Evolutionary conservation across 2,888 invertebrate species (phyloP).

Genomic region (Coecobrya sp.): DNA sequence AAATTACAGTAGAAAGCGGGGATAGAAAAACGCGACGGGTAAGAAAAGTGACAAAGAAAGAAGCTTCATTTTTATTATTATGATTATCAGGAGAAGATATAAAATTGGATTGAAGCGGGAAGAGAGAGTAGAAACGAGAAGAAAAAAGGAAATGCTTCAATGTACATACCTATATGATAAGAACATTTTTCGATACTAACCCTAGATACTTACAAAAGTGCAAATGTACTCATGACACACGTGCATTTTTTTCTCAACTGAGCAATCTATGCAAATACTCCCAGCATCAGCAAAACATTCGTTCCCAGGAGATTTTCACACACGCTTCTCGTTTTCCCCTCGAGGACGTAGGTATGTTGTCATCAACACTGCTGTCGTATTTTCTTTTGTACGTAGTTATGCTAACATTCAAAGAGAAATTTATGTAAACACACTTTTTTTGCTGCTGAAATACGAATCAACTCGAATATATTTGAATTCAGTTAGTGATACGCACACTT

Average conservation of each 20-base stretch:
- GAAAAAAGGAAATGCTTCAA: no score
- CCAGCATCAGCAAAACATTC: neutral
- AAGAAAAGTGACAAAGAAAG: constrained; percentile 2
- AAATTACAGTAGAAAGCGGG: neutral
- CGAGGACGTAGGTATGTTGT: no score
- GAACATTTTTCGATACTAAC: no score
- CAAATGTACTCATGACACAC: neutral
- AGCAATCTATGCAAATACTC: constrained; percentile 1
- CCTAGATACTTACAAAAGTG: no score
- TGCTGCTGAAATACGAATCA: neutral
- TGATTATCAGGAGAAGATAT: constrained; percentile 11
- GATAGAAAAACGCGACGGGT: neutral
- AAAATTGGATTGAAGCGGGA: constrained; percentile 11
- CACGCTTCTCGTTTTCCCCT: no score
- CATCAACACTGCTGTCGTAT: neutral
- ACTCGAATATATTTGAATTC: neutral
- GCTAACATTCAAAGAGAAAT: constrained; percentile 11
- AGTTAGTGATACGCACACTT: neutral
- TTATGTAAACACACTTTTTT: constrained; percentile 9
- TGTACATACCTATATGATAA: no score
- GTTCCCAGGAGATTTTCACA: neutral
- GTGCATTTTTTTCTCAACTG: neutral
- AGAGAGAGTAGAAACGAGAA: neutral
- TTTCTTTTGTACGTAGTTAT: constrained; percentile 2
- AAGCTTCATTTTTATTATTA: constrained; percentile 31